Percentiles rank a stretch among this genome's conserved stretches.
phyloP scores from a whole-genome alignment of 2,113 vertebrate species.

The Cheirogaleus medius region DNA sequence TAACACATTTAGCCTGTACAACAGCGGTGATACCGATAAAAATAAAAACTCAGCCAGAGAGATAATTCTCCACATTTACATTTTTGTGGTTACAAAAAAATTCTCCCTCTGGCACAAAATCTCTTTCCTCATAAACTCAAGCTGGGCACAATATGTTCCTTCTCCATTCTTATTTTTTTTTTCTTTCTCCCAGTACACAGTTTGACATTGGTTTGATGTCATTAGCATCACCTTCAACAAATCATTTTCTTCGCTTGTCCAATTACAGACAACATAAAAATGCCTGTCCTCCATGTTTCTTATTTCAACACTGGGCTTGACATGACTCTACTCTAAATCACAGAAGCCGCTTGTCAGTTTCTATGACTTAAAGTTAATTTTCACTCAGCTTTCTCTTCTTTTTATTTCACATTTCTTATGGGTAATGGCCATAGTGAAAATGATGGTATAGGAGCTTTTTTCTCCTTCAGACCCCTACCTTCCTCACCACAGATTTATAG shows the following conservation, averaged over 20 bases:
- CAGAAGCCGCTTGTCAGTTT: constrained; percentile 3
- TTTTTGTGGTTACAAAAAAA: constrained; percentile 41
- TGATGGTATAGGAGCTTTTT: not conserved
- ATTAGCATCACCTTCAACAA: constrained; percentile 68
- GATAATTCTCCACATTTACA: constrained; percentile 47
- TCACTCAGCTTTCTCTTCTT: not conserved
- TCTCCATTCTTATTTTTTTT: not conserved
- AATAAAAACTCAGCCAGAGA: constrained; percentile 42
- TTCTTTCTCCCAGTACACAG: not conserved
- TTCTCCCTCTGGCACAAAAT: constrained; percentile 23
- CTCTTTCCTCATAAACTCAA: constrained; percentile 55
- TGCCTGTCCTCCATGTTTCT: constrained; percentile 59
- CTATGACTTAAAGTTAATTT: constrained; percentile 68
- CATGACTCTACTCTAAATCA: constrained; percentile 60
- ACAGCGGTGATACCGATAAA: not conserved
- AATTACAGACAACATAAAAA: constrained; percentile 69
- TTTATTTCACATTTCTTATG: constrained; percentile 49
- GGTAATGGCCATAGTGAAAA: constrained; percentile 42
- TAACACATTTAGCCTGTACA: not conserved
- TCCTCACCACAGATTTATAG: constrained; percentile 39
- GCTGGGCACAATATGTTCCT: constrained; percentile 19
- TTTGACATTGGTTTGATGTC: constrained; percentile 57
- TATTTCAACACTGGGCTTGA: constrained; percentile 57
- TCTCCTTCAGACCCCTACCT: not conserved
- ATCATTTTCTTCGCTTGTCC: constrained; percentile 62